These are phyloP conservation scores for Pan paniscus DNA, from an alignment of 2,113 vertebrate species.

Conservation along the genomic window DNA sequence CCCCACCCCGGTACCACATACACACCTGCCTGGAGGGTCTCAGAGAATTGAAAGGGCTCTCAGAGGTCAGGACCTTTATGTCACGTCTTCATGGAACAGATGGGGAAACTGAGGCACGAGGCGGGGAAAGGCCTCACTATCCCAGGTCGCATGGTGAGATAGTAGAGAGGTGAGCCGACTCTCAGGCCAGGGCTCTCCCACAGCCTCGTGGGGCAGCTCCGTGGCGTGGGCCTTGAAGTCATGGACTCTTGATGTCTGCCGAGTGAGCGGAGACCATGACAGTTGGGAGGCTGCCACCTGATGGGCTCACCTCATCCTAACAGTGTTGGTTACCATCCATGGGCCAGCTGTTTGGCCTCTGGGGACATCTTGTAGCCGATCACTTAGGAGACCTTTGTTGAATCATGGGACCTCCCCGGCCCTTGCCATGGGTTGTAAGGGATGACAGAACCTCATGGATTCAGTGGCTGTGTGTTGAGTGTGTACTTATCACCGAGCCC, in stretches of 20 bases:
- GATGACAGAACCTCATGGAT: accelerated
- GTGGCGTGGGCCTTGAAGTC: not conserved
- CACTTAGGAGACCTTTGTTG: not conserved
- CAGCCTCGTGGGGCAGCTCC: not conserved
- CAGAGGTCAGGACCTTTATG: too few relatives aligned
- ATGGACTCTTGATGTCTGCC: accelerated
- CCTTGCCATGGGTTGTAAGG: accelerated
- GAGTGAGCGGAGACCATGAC: not conserved
- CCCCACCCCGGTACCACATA: accelerated
- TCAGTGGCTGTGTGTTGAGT: not conserved
- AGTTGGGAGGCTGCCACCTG: accelerated
- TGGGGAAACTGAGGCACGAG: not conserved
- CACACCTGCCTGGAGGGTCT: not conserved
- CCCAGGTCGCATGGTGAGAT: accelerated
- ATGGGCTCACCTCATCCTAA: not conserved
- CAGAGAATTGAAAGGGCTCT: not conserved
- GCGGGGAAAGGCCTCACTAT: accelerated
- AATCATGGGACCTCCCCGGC: not conserved
- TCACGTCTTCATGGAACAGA: not conserved
- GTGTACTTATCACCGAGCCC: not conserved
- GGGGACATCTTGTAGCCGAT: accelerated
- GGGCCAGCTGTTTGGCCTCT: not conserved
- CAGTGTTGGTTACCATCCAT: accelerated
- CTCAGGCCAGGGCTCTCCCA: too few relatives aligned
- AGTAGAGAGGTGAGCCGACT: not conserved